Base-by-base conservation (phyloP, 2,113 vertebrate genomes). In the Entomyzon cyanotis region DNA sequence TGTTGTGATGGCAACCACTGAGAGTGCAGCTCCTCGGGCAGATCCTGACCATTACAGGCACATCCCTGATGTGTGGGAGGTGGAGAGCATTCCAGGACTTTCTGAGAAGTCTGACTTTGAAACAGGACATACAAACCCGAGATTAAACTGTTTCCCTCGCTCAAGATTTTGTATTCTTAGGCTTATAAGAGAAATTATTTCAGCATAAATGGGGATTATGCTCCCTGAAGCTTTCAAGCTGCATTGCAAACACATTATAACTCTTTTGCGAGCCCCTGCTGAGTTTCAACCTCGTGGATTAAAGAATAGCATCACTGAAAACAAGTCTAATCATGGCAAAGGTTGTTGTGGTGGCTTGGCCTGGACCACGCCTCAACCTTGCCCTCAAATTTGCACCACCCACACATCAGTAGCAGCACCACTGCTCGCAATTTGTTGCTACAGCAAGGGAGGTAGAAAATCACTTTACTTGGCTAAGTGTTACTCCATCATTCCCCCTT, bases 401-500 rank as follows among this genome's bases (percentile, higher is more conserved):
- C 39, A 56, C 37, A 10, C 0, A 0, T 21, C 1, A 0, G 30
- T 15, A 69, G 17, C 4, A 4, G 30, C 50, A 74, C 33, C 39
- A 24, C 30, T 65, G 47, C 28, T 83, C 14, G 33, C 19, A 58
- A 5, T 35, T 56, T 64, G 4, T n/a, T 76, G 50, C 9, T 75
- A 10, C 19, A 8, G 2, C 30, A 60, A 85, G 18, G 44, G 21
- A 94, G 33, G 60, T 25, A 80, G 42, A 88, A 83, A 80, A 80
- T 88, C 49, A 50, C 46, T 83, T 85, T 21, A 52, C 23, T 62
- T 73, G 22, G 44, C 33, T 65, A 46, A 46, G 41, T 47, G 70
- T 90, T 35, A 62, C 41, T 89, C 22, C 25, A 33, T 79, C 75
- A 16, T 58, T 52, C 16, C 12, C 33, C 12, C 15, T 58, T 55